phyloP scores from a whole-genome alignment of 2,113 vertebrate genomes.

The Pogona vitticeps region DNA sequence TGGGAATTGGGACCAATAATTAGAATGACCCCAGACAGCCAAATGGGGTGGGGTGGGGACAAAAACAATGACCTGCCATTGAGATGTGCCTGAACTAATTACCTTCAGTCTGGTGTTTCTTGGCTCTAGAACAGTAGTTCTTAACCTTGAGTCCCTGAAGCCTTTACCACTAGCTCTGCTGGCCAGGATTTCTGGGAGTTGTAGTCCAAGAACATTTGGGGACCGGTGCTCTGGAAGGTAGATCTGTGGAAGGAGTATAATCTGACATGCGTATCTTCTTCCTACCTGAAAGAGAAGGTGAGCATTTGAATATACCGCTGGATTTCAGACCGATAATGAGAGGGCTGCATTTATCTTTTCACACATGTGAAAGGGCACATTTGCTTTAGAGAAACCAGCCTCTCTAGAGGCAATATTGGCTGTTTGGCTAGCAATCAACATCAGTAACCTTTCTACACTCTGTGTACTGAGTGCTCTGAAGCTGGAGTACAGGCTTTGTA shows the following conservation, averaged over 20 bases:
- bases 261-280: constrained; percentile 31
- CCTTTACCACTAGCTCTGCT: no score
- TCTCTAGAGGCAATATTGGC: constrained; percentile 38
- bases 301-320: not conserved
- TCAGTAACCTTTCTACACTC: constrained; percentile 20
- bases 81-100: constrained; percentile 52
- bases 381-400: constrained; percentile 26
- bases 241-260: constrained; percentile 47
- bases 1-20: constrained; percentile 57
- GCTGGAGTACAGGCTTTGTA: constrained; percentile 35
- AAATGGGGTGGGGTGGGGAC: not conserved
- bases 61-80: constrained; percentile 55
- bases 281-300: constrained; percentile 31
- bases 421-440: constrained; percentile 38
- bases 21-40: constrained; percentile 22
- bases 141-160: no score
- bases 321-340: constrained; percentile 23
- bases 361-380: constrained; percentile 33
- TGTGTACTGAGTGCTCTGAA: not conserved
- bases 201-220: no score
- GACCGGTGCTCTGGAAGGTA: no score
- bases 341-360: not conserved
- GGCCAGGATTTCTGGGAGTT: no score
- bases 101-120: constrained; percentile 46
- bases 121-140: not conserved